phyloP scores from a whole-genome alignment of 2,888 invertebrate species.

The Onthophagus sagittarius region DNA sequence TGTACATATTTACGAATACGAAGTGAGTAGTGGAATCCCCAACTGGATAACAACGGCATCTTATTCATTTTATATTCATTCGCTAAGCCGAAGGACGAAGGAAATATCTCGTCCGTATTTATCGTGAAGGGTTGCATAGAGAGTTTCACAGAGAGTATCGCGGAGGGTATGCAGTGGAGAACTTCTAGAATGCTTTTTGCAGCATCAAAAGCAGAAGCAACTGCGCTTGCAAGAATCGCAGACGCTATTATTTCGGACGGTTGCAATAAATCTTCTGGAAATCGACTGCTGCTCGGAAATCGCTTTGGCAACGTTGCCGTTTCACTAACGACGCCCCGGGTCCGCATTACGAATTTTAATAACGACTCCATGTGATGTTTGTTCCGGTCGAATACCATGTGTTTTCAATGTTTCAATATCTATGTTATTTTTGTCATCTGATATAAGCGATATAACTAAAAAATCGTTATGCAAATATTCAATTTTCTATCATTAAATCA shows the following conservation, averaged over 20 bases:
- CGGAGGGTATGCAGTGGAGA: too few species aligned
- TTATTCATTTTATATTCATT: slow-evolving; percentile 1
- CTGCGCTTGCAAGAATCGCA: slow-evolving; percentile 1
- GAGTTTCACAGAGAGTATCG: too few species aligned
- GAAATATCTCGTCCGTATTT: slow-evolving; percentile 4
- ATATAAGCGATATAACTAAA: too few species aligned
- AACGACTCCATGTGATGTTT: not conserved
- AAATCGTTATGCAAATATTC: too few species aligned
- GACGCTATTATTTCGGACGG: slow-evolving; percentile 10
- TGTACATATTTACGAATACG: not conserved
- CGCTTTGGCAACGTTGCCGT: slow-evolving; percentile 4
- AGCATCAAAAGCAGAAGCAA: not conserved
- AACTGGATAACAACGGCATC: not conserved
- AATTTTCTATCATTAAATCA: too few species aligned
- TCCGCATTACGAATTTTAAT: not conserved
- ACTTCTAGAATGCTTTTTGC: slow-evolving; percentile 5
- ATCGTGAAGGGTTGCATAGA: not conserved
- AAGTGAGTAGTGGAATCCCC: not conserved
- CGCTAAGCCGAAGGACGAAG: not conserved
- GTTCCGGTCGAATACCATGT: not conserved
- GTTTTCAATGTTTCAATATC: too few species aligned
- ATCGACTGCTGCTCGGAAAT: slow-evolving; percentile 3
- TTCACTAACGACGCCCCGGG: not conserved
- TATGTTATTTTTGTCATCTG: too few species aligned
- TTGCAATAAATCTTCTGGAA: not conserved